A percentile compares a stretch with the other conserved stretches of the same genome.
phyloP scores from a whole-genome alignment of 1,140 invertebrate species.

The Sogatella furcifera region DNA sequence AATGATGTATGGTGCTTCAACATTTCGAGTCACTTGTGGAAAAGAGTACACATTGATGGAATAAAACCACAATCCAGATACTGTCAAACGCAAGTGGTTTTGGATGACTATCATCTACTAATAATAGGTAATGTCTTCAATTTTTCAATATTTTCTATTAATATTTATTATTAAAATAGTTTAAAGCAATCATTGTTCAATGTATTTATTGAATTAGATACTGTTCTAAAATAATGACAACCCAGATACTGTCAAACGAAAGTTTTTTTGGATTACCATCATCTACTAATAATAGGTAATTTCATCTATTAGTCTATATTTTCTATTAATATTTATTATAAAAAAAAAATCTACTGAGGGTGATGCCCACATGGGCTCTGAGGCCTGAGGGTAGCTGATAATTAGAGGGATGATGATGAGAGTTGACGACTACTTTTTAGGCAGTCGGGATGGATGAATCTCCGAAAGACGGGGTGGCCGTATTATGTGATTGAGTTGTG shows the following conservation, averaged over 20 bases:
- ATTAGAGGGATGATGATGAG: no score
- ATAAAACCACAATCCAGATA: conserved; percentile 70
- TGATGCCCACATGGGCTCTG: no score
- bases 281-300: conserved; percentile 58
- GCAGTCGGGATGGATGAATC: no score
- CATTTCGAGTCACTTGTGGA: conserved; percentile 64
- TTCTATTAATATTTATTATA: neutral
- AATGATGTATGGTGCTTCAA: conserved; percentile 88
- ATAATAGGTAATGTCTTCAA: conserved; percentile 45
- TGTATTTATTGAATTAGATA: no score
- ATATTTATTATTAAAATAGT: no score
- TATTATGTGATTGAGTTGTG: no score
- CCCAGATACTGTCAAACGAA: conserved; percentile 71
- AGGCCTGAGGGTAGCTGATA: no score
- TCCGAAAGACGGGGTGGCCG: no score
- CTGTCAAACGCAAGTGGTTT: conserved; percentile 50
- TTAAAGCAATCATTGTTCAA: no score
- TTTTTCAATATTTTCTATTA: neutral
- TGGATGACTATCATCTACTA: conserved; percentile 54
- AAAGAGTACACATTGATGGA: conserved; percentile 52
- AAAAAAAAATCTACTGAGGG: no score
- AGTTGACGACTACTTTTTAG: no score
- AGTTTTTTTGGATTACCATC: conserved; percentile 43
- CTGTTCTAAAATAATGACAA: no score
- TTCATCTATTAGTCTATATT: neutral